Evolutionary conservation across 2,113 vertebrate genomes (phyloP), one percentile per base, ranked within the genome.

Genomic region (Turnix velox): DNA sequence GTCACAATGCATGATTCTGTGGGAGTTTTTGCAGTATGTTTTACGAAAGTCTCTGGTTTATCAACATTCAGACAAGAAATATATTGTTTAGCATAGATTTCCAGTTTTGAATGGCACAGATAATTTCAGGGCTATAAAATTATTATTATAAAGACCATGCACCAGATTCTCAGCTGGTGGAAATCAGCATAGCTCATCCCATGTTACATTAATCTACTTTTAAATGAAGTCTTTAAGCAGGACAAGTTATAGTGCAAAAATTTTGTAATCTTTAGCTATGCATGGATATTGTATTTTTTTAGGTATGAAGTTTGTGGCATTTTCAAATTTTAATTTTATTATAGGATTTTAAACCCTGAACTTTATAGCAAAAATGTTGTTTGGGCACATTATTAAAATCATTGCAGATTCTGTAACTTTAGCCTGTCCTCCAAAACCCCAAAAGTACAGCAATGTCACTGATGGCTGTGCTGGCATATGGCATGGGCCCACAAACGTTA

Each of bases 111-210:
- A 58, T 59, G 37, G 28, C 33, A 52, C 11, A 57, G 75, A 90
- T 63, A 65, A 79, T 71, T 40, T 84, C 39, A 63, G n/a, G 4
- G 43, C 46, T 54, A 78, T 81, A 71, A 83, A 74, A 77, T 3
- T 80, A 33, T 28, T 75, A 20, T 69, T 90, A 46, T 58, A 69
- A 85, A 86, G 33, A 54, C n/a, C 59, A 31, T 35, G 5, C 23
- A 59, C 17, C 46, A 82, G 45, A 80, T 76, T 78, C n/a, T 87
- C 24, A 76, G 66, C 18, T 81, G 33, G 31, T 80, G 19, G 58
- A 82, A 94, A 90, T 66, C 66, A 84, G 14, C 42, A 51, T 45
- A 72, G 48, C 7, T 92, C 55, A 90, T 85, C 25, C 42, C 17
- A 81, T 73, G 8, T 78, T 87, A 78, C 11, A 79, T 31, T 35